Conservation (phyloP, 2,888 invertebrate genomes). For the Scelioninae gen. 2 region DNA sequence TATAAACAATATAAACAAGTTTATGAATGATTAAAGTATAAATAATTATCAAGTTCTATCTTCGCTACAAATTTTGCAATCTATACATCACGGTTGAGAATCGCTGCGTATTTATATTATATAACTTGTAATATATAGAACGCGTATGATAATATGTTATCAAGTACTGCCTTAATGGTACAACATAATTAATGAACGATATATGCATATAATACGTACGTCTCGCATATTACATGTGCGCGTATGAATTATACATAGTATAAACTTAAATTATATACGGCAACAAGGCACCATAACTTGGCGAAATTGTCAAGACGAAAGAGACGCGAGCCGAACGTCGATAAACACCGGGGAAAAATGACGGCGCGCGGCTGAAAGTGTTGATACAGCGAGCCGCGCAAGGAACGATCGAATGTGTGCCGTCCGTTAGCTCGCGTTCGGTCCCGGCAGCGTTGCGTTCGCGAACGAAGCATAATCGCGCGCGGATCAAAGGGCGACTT, state of each 20-base stretch:
- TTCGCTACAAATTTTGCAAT: too few relatives aligned
- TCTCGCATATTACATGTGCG: conserved; percentile 49
- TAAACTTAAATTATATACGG: conserved; percentile 56
- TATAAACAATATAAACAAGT: too few relatives aligned
- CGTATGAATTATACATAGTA: conserved; percentile 52
- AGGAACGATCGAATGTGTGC: conserved; percentile 35
- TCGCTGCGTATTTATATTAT: conserved; percentile 40
- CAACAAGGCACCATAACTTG: conserved; percentile 49
- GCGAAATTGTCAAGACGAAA: conserved; percentile 55
- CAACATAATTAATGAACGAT: conserved; percentile 57
- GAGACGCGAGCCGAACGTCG: conserved; percentile 25
- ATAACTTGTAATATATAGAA: conserved; percentile 52
- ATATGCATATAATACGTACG: conserved; percentile 53
- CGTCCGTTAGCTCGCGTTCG: conserved; percentile 45
- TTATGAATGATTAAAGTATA: too few relatives aligned
- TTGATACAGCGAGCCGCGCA: conserved; percentile 31
- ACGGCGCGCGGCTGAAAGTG: conserved; percentile 19
- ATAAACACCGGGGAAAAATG: conserved; percentile 26
- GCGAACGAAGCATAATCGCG: conserved; percentile 12
- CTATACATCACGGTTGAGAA: conserved; percentile 16
- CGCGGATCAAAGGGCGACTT: background rate
- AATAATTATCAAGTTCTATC: too few relatives aligned
- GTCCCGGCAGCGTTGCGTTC: conserved; percentile 35
- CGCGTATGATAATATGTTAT: conserved; percentile 55
- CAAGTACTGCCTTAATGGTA: conserved; percentile 53